Conservation (phyloP, 2,113 vertebrate species). For the Neodontobutis hainanensis region DNA sequence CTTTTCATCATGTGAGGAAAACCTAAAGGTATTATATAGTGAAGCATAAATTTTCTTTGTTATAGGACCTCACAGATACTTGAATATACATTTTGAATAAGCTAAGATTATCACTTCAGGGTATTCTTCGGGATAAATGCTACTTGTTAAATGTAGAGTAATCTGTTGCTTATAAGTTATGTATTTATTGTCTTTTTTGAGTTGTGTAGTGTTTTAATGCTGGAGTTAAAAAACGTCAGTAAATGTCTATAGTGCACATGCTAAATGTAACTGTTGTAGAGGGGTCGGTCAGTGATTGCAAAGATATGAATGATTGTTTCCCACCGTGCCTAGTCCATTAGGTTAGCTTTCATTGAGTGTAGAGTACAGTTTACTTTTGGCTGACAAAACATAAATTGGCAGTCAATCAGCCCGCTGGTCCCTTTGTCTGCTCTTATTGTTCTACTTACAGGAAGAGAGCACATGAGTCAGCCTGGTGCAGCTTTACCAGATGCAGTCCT, state of each 20-base stretch:
- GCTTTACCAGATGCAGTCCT: slow-evolving; percentile 75
- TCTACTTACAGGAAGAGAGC: slow-evolving; percentile 73
- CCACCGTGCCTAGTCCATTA: slow-evolving; percentile 25
- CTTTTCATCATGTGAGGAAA: slow-evolving; percentile 40
- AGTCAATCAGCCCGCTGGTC: slow-evolving; percentile 86
- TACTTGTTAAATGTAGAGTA: not conserved
- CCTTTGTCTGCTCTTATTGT: slow-evolving; percentile 78
- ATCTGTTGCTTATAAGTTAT: not conserved
- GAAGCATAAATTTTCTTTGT: slow-evolving; percentile 50
- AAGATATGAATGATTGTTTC: slow-evolving; percentile 29
- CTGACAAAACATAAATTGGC: slow-evolving; percentile 87
- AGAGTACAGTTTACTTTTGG: slow-evolving; percentile 78
- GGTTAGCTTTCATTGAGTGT: slow-evolving; percentile 81
- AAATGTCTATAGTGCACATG: not conserved
- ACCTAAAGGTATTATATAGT: slow-evolving; percentile 34
- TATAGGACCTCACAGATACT: slow-evolving; percentile 13
- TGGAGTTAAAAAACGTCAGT: not conserved
- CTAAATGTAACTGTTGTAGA: slow-evolving; percentile 2
- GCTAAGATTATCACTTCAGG: slow-evolving; percentile 13
- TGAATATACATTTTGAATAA: slow-evolving; percentile 28
- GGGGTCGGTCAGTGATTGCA: slow-evolving; percentile 15
- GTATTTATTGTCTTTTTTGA: slow-evolving; percentile 14
- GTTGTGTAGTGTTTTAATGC: slow-evolving; percentile 19
- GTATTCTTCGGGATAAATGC: not conserved
- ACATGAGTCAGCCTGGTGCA: slow-evolving; percentile 70